Conservation (phyloP, 2,797 vertebrate genomes). For the Nannoperca australis region DNA sequence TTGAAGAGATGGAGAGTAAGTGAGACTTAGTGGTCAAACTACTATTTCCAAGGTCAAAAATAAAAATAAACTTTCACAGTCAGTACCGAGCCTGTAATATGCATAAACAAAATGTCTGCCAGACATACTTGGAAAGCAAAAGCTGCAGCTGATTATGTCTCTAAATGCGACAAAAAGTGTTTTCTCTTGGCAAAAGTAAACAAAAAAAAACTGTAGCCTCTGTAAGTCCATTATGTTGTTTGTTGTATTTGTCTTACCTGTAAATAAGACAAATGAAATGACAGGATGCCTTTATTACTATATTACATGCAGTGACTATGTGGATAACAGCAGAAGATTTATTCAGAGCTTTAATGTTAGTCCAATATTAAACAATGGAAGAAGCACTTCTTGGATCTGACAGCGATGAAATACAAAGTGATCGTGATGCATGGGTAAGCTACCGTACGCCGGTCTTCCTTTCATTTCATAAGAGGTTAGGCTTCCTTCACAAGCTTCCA, state of each 20-base stretch:
- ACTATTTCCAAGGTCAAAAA: not conserved
- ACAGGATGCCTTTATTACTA: not conserved
- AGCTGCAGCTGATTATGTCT: not conserved
- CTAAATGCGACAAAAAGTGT: not conserved
- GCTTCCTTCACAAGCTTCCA: not conserved
- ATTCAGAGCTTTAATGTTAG: not conserved
- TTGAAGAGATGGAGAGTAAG: not conserved
- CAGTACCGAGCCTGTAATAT: too few relatives aligned
- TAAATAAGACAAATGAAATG: too few relatives aligned
- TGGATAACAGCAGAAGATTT: not conserved
- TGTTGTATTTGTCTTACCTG: not conserved
- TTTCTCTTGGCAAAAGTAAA: too few relatives aligned
- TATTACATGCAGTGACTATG: not conserved
- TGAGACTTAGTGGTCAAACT: not conserved
- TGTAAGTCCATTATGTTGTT: not conserved
- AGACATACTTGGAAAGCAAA: not conserved
- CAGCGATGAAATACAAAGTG: not conserved
- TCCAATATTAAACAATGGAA: not conserved
- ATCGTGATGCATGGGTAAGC: not conserved
- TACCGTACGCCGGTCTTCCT: not conserved
- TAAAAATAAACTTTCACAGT: too few relatives aligned
- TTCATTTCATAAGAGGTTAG: not conserved
- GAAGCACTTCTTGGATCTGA: not conserved
- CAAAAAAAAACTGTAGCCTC: not conserved
- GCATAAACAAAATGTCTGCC: too few relatives aligned